A percentile compares a stretch with the other conserved stretches of the same genome.
These are phyloP conservation scores for Pseudorasbora parva DNA, from an alignment of 2,113 vertebrate species.

Conservation along the genomic window DNA sequence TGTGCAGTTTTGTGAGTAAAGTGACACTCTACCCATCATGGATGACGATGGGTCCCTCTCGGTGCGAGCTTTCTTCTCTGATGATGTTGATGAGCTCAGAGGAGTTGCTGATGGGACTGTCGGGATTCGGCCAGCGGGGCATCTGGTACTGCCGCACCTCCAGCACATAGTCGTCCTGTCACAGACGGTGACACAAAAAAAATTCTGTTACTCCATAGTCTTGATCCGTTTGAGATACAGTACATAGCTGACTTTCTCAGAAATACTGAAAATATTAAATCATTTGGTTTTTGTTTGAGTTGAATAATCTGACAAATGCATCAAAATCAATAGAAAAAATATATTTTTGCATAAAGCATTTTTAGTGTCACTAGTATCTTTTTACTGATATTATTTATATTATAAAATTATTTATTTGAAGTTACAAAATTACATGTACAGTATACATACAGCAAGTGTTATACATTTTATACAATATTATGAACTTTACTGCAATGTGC, in stretches of 20 bases:
- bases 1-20: neutral
- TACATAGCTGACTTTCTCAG: neutral
- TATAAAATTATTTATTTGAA: too few species aligned
- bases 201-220: neutral
- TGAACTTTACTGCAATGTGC: too few species aligned
- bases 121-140: conserved; percentile 94
- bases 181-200: neutral
- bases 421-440: too few species aligned
- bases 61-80: conserved; percentile 82
- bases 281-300: neutral
- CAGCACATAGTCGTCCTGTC: conserved; percentile 86
- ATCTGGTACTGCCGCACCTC: conserved; percentile 91
- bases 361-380: neutral
- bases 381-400: neutral
- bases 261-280: neutral
- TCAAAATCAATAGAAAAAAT: neutral
- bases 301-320: neutral
- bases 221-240: neutral
- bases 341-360: neutral
- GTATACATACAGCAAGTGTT: too few species aligned
- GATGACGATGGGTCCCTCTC: conserved; percentile 84
- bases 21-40: conserved; percentile 87
- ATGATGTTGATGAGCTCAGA: conserved; percentile 89
- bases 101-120: conserved; percentile 92
- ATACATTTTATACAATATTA: neutral